phyloP scores from a whole-genome alignment of 2,888 invertebrate genomes.

The Ischnura elegans region DNA sequence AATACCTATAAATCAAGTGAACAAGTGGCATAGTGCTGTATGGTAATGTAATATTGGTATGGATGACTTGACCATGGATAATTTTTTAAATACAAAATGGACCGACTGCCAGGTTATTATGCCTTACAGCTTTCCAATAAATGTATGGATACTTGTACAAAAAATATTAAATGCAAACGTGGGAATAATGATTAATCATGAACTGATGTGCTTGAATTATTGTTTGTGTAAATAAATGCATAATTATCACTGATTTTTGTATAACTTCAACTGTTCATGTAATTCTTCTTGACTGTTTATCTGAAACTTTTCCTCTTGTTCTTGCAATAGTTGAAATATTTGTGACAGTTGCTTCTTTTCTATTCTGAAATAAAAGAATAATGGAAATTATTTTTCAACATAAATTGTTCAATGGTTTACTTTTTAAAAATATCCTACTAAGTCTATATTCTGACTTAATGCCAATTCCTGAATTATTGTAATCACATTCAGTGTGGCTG shows the following conservation, averaged over 20 bases:
- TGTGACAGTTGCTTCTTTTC: constrained; percentile 78
- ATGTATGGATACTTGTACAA: neutral
- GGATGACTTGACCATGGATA: neutral
- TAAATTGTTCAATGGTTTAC: no score
- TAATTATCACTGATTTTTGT: constrained; percentile 73
- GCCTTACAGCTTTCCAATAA: neutral
- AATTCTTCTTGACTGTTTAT: constrained; percentile 76
- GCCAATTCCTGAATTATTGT: no score
- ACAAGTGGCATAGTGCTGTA: neutral
- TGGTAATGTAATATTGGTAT: neutral
- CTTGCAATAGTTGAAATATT: constrained; percentile 77
- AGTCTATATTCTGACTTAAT: no score
- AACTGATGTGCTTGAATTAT: neutral
- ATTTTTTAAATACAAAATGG: neutral
- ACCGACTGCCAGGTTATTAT: neutral
- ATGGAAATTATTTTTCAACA: neutral
- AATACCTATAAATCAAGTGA: neutral
- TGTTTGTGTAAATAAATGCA: constrained; percentile 8
- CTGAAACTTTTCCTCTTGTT: constrained; percentile 78
- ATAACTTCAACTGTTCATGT: constrained; percentile 77
- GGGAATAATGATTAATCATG: no score
- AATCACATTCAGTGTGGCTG: no score
- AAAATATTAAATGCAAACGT: neutral
- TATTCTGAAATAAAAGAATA: constrained; percentile 74
- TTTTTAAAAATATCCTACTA: no score